Percentiles rank a stretch among this genome's conserved stretches.
Evolutionary conservation across 2,888 invertebrate genomes (phyloP).

Genomic region (Tipula unca): DNA sequence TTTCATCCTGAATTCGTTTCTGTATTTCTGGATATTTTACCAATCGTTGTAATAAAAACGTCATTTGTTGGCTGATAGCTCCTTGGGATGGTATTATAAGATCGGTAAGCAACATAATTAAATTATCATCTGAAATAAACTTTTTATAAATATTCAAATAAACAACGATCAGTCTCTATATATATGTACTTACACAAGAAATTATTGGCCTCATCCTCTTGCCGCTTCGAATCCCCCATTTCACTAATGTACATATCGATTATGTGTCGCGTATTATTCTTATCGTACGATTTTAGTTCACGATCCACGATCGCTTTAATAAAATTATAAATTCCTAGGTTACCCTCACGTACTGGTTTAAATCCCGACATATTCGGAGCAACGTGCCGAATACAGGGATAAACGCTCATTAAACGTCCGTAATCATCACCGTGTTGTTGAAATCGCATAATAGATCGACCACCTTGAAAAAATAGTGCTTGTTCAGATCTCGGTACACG

Average conservation of each 20-base stretch:
- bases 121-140: slow-evolving; percentile 44
- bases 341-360: slow-evolving; percentile 43
- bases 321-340: slow-evolving; percentile 44
- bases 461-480: slow-evolving; percentile 39
- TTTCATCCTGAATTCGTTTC: slow-evolving; percentile 51
- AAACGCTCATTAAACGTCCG: slow-evolving; percentile 49
- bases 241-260: slow-evolving; percentile 52
- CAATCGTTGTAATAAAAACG: slow-evolving; percentile 47
- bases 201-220: slow-evolving; percentile 31
- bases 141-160: neutral
- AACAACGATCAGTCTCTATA: neutral
- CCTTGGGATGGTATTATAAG: slow-evolving; percentile 53
- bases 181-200: neutral
- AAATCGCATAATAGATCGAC: slow-evolving; percentile 43
- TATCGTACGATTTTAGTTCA: slow-evolving; percentile 40
- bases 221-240: slow-evolving; percentile 44
- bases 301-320: slow-evolving; percentile 45
- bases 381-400: slow-evolving; percentile 53
- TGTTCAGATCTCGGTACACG: slow-evolving; percentile 47
- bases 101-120: slow-evolving; percentile 50
- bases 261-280: slow-evolving; percentile 49
- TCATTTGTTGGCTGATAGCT: slow-evolving; percentile 44
- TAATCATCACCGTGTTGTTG: slow-evolving; percentile 50
- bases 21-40: slow-evolving; percentile 47
- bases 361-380: slow-evolving; percentile 52